Base-by-base conservation (phyloP, 2,113 vertebrate genomes). In the Aspidoscelis tigris region DNA sequence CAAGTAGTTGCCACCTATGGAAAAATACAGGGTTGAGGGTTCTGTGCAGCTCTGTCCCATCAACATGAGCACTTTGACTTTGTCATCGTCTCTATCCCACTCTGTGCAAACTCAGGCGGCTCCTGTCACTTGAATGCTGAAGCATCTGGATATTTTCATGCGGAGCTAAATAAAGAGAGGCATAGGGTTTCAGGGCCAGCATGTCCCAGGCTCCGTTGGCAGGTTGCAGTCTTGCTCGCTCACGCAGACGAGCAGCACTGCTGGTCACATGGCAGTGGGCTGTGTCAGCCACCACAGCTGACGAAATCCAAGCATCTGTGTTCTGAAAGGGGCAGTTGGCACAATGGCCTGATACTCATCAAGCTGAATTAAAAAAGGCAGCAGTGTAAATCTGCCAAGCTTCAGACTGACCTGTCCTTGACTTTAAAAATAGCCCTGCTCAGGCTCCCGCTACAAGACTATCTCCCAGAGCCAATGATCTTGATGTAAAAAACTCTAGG, bases 311-410 rank as follows among this genome's bases (percentile, higher is more conserved):
- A 43, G 41, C 9, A 20, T 82, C 74, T 87, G 2, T 83, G 2
- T 75, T 89, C 71, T 58, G 70, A n/a, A 81, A 86, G 58, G n/a
- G 24, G 79, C n/a, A 82, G 24, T 33, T 86, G 83, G 43, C 0
- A 0, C 61, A 68, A 85, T 73, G 65, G 47, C 16, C 77, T 2
- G 0, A 69, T 61, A 68, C 12, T 83, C 68, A 87, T 87, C 78
- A 86, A 82, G 69, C 53, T 86, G 72, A 90, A 80, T 90, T 88
- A 18, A n/a, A 81, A 74, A 92, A 89, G 87, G 18, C 71, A 84
- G 80, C 65, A 68, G n/a, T 70, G 71, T 82, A 82, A 88, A 85
- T 80, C 43, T 90, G 82, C 39, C 24, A 73, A 82, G 71, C 55
- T 84, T 88, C 81, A 84, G 81, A 76, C 33, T 41, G 73, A 39